Percentiles rank a stretch among this genome's conserved stretches.
These are phyloP conservation scores for Tuta absoluta DNA, from an alignment of 2,888 invertebrate species.

Conservation along the genomic window DNA sequence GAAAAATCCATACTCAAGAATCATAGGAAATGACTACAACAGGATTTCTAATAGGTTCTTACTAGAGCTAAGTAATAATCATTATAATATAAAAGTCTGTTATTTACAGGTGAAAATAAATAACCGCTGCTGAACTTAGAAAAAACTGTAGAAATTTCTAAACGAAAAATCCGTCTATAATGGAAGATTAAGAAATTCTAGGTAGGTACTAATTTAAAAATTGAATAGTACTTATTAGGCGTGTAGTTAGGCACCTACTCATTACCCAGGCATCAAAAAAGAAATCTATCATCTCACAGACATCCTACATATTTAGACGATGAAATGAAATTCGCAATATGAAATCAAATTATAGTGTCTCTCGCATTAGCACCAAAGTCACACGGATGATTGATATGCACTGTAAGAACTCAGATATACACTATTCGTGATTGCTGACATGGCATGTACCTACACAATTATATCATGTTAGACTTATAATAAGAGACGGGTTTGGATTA, in stretches of 20 bases:
- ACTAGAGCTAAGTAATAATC: too few relatives aligned
- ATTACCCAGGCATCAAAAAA: neutral
- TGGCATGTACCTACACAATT: conserved; percentile 28
- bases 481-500: conserved; percentile 2
- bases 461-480: conserved; percentile 30
- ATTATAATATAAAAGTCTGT: too few relatives aligned
- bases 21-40: too few relatives aligned
- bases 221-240: neutral
- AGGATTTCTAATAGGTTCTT: too few relatives aligned
- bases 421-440: conserved; percentile 18
- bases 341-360: conserved; percentile 11
- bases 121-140: too few relatives aligned
- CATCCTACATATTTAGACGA: neutral
- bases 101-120: too few relatives aligned
- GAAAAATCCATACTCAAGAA: too few relatives aligned
- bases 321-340: neutral
- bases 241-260: neutral
- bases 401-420: conserved; percentile 18
- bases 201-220: neutral
- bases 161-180: too few relatives aligned
- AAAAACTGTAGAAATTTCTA: too few relatives aligned
- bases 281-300: conserved; percentile 5
- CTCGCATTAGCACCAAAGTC: conserved; percentile 27
- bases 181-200: too few relatives aligned
- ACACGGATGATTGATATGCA: conserved; percentile 22